Percentiles rank a stretch among this genome's conserved stretches.
These are phyloP conservation scores for Paracanthobrama guichenoti DNA, from an alignment of 2,113 vertebrate species.

Conservation along the genomic window DNA sequence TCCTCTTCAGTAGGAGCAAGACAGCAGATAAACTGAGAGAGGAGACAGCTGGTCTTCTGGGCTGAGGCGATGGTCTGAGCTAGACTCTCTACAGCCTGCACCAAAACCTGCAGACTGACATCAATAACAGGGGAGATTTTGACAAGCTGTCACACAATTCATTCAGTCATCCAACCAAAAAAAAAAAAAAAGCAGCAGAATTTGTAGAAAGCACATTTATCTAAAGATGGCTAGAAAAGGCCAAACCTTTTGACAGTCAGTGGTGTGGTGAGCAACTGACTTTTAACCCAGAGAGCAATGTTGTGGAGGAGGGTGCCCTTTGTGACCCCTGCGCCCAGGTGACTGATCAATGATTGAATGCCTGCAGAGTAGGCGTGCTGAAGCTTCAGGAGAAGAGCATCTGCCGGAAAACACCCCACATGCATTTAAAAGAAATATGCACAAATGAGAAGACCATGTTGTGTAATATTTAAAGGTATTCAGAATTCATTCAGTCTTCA, in stretches of 20 bases:
- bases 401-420: constrained; percentile 62
- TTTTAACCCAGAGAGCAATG: constrained; percentile 86
- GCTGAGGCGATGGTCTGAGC: constrained; percentile 76
- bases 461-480: not conserved
- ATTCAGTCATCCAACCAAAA: not conserved
- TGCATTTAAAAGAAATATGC: not conserved
- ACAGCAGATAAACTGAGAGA: constrained; percentile 72
- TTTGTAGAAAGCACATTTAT: not conserved
- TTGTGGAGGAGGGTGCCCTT: constrained; percentile 81
- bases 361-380: constrained; percentile 84
- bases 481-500: not conserved
- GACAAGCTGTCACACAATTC: not conserved
- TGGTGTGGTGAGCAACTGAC: constrained; percentile 77
- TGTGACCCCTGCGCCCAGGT: constrained; percentile 67
- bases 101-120: constrained; percentile 85
- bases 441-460: not conserved
- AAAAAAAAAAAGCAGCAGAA: not conserved
- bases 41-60: constrained; percentile 66
- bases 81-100: constrained; percentile 79
- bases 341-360: constrained; percentile 79
- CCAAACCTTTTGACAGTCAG: constrained; percentile 85
- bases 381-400: constrained; percentile 84
- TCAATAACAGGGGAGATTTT: not conserved
- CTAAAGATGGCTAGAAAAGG: not conserved
- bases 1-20: constrained; percentile 77